A percentile compares a stretch with the other conserved stretches of the same genome.
Evolutionary conservation across 1,140 invertebrate species (phyloP).

Genomic region (Lasioglossum albipes): DNA sequence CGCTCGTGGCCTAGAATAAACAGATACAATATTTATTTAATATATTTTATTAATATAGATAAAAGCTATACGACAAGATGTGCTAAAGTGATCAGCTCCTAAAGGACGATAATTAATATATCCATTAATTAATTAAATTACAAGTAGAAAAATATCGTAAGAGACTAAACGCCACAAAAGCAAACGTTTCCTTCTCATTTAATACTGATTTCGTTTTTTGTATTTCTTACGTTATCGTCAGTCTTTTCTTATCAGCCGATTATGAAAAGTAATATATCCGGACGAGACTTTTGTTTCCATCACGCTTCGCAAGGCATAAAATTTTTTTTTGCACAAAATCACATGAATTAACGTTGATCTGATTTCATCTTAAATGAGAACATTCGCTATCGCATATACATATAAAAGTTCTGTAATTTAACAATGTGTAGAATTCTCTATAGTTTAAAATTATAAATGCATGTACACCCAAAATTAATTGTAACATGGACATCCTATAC

Average conservation of each 20-base stretch:
- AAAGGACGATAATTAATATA: conserved; percentile 56
- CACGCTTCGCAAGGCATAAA: conserved; percentile 1
- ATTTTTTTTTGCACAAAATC: conserved; percentile 20
- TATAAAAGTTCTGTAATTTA: conserved; percentile 29
- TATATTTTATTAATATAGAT: conserved; percentile 75
- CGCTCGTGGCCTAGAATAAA: not conserved
- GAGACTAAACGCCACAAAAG: conserved; percentile 65
- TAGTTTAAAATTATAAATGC: conserved; percentile 28
- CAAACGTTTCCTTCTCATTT: conserved; percentile 41
- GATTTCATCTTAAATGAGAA: conserved; percentile 40
- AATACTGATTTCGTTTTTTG: conserved; percentile 32
- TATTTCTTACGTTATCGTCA: conserved; percentile 25
- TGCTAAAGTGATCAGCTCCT: conserved; percentile 75
- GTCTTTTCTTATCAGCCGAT: conserved; percentile 37
- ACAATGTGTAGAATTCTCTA: conserved; percentile 26
- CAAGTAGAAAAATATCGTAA: conserved; percentile 58
- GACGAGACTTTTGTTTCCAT: not conserved
- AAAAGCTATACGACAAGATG: conserved; percentile 76
- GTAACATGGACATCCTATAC: conserved; percentile 17
- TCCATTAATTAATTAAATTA: conserved; percentile 54
- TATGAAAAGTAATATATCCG: conserved; percentile 22
- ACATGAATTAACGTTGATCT: conserved; percentile 15
- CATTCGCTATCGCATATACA: not conserved
- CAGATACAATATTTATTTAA: conserved; percentile 52
- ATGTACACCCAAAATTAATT: conserved; percentile 26